These are phyloP conservation scores for Tineola bisselliella DNA, from an alignment of 2,888 invertebrate genomes.

Conservation along the genomic window DNA sequence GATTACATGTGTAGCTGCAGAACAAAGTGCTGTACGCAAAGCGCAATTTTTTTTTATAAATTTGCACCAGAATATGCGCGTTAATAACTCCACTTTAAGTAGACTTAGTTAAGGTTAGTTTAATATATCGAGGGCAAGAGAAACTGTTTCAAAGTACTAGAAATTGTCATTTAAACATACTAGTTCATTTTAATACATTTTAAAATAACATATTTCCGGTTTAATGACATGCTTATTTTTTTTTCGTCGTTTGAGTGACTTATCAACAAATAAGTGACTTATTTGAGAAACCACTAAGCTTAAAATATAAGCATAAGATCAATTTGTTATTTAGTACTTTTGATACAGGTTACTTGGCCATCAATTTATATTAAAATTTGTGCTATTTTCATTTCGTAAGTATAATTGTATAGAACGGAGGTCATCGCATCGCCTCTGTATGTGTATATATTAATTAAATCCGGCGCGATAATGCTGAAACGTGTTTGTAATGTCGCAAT, in stretches of 20 bases:
- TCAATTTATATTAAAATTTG: slow-evolving; percentile 8
- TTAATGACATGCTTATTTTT: too few relatives aligned
- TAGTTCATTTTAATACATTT: background rate
- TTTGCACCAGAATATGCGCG: slow-evolving; percentile 16
- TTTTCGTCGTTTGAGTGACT: too few relatives aligned
- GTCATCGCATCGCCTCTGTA: slow-evolving; percentile 38
- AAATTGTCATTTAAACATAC: slow-evolving; percentile 2
- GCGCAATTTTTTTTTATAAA: background rate
- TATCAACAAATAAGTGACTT: too few relatives aligned
- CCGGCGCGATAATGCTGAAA: slow-evolving; percentile 35
- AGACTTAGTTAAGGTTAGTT: slow-evolving; percentile 5
- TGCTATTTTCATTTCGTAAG: slow-evolving; percentile 16
- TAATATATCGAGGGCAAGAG: slow-evolving; percentile 4
- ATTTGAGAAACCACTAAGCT: too few relatives aligned
- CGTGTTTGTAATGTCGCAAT: slow-evolving; percentile 46
- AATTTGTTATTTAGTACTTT: background rate
- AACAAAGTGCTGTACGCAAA: slow-evolving; percentile 15
- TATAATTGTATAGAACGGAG: slow-evolving; percentile 1
- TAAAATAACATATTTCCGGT: background rate
- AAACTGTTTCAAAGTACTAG: slow-evolving; percentile 17
- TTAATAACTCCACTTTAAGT: slow-evolving; percentile 13
- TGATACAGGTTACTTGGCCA: slow-evolving; percentile 10
- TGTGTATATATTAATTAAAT: slow-evolving; percentile 29
- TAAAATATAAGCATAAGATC: too few relatives aligned
- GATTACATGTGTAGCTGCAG: background rate